These are phyloP conservation scores for Apis laboriosa DNA, from an alignment of 1,140 invertebrate genomes.

Conservation along the genomic window DNA sequence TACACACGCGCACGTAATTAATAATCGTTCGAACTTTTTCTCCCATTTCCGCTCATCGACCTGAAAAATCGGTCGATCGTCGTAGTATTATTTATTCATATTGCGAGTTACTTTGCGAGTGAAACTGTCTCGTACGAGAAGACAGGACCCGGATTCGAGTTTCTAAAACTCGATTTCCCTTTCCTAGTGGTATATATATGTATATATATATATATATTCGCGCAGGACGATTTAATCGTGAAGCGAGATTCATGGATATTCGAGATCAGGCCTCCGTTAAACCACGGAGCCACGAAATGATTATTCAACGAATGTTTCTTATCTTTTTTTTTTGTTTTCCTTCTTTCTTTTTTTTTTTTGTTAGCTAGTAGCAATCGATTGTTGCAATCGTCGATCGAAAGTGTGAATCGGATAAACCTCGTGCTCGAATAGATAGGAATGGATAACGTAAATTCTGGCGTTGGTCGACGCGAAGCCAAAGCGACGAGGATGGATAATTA, in stretches of 20 bases:
- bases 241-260: neutral
- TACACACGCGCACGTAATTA: slow-evolving; percentile 56
- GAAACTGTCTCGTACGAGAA: neutral
- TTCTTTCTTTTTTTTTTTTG: neutral
- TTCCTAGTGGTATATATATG: neutral
- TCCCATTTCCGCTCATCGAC: neutral
- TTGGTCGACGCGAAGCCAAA: slow-evolving; percentile 68
- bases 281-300: neutral
- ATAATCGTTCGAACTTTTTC: slow-evolving; percentile 21
- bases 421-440: neutral
- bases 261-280: neutral
- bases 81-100: slow-evolving; percentile 61
- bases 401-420: neutral
- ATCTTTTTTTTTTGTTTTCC: neutral
- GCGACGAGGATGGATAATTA: slow-evolving; percentile 56
- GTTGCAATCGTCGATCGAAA: neutral
- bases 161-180: slow-evolving; percentile 12
- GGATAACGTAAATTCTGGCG: neutral
- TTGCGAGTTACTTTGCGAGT: slow-evolving; percentile 1
- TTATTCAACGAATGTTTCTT: neutral
- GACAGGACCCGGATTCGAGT: neutral
- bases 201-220: neutral
- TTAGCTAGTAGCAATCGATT: neutral
- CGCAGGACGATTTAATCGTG: slow-evolving; percentile 24
- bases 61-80: neutral